Evolutionary conservation across 2,797 vertebrate species (phyloP), one percentile per base, ranked within the genome.

Genomic region (Enteromius thamalakanensis): DNA sequence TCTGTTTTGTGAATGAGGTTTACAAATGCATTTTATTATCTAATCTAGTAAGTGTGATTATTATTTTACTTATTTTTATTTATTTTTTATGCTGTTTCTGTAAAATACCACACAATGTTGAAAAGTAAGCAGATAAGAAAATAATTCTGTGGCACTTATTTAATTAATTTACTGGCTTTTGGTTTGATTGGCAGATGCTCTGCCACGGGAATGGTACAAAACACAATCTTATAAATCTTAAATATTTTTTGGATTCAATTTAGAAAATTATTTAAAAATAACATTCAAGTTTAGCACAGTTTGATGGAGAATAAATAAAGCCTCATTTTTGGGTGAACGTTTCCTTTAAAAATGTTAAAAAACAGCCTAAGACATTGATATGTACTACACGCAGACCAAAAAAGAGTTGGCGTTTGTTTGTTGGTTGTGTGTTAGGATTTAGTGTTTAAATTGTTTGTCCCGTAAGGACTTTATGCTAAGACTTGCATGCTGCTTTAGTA

Each of bases 351-450:
- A 53, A 14, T n/a, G 17, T 19, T 40, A 40, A 40, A 40, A 34
- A 21, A 34, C 71, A 34, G 29, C 3, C 26, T 12, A 60, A 60
- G 1, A 23, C 4, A 55, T 15, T 3, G 29, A 21, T 14, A n/a
- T 53, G 6, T 55, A 23, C 51, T 37, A 15, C 21, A 37, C 3
- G 51, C 4, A 37, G 47, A 74, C 70, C 6, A 12, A 23, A 55
- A 75, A 74, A 11, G 67, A 45, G 10, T 23, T 80, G 51, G 51
- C 60, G 53, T 71, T 80, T 80, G 67, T 71, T 80, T 80, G 67
- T 71, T 80, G 60, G 79, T 6, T 32, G 67, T 32, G 53, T 23
- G 11, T 23, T 23, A 6, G 15, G 34, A 55, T 8, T 71, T 45
- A 15, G 58, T 80, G 37, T 60, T 68, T 37, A 42, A 55, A 53